Conservation (phyloP, 35 echinoderm and acorn worm species). For the Ptychodera flava region DNA sequence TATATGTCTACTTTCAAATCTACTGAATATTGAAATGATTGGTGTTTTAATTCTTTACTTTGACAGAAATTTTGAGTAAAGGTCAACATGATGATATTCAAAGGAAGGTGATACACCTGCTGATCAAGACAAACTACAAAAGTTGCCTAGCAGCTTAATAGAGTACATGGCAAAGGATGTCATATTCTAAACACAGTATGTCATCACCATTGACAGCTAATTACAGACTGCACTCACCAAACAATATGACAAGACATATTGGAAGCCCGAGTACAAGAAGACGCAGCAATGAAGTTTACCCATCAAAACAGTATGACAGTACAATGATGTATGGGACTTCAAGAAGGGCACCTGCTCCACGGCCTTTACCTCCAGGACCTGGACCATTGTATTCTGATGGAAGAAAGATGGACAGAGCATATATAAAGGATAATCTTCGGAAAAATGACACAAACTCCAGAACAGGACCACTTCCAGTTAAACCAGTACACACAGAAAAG, state of each 20-base stretch:
- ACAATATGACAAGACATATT: neutral
- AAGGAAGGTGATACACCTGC: too few species aligned
- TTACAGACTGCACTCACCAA: neutral
- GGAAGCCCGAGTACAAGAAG: neutral
- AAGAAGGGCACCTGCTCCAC: neutral
- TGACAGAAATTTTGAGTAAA: too few species aligned
- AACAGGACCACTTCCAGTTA: neutral
- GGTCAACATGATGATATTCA: too few species aligned
- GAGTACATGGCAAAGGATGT: too few species aligned
- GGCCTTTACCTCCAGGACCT: neutral
- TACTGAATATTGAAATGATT: too few species aligned
- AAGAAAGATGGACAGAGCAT: neutral
- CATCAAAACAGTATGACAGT: neutral
- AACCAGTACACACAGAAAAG: neutral
- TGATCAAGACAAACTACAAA: too few species aligned
- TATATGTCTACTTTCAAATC: too few species aligned
- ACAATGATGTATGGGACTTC: neutral
- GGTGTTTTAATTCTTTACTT: too few species aligned
- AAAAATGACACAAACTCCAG: neutral
- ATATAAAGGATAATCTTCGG: neutral
- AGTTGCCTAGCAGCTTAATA: too few species aligned
- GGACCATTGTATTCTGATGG: neutral
- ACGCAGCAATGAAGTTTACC: neutral
- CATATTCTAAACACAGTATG: too few species aligned
- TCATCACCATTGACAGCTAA: neutral